phyloP scores from a whole-genome alignment of 2,797 vertebrate genomes.

The Mus caroli region DNA sequence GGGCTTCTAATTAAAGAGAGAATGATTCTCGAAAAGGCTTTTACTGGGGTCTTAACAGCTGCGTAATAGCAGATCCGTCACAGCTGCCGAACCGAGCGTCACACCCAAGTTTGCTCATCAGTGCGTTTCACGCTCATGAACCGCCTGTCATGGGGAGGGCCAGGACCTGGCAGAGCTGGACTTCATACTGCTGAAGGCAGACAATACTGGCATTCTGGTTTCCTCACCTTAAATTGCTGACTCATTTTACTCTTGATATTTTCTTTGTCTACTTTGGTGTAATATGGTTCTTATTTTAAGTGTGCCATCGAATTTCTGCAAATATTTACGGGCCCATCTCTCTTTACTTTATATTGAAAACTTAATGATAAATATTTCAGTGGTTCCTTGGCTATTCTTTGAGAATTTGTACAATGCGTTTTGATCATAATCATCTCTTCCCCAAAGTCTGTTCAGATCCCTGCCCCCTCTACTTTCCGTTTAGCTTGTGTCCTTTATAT shows the following conservation, averaged over 20 bases:
- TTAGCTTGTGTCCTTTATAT: neutral
- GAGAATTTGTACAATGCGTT: neutral
- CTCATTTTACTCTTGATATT: too few relatives aligned
- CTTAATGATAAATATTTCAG: neutral
- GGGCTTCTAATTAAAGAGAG: conserved; percentile 82
- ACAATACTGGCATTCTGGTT: neutral
- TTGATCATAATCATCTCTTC: neutral
- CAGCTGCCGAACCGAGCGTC: neutral
- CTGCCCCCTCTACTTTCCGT: neutral
- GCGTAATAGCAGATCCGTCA: conserved; percentile 55
- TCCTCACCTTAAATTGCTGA: neutral
- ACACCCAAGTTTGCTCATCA: conserved; percentile 45
- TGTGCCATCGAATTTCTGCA: neutral
- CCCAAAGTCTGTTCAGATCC: too few relatives aligned
- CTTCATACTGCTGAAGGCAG: neutral
- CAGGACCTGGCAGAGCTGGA: neutral
- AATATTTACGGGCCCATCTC: neutral
- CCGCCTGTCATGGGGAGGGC: neutral
- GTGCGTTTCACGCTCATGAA: neutral
- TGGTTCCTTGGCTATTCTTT: neutral
- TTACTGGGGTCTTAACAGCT: conserved; percentile 76
- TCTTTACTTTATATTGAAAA: neutral
- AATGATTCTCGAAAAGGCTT: conserved; percentile 79
- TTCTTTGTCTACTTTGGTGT: neutral
- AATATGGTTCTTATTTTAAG: neutral